Conservation (phyloP, 2,113 vertebrate species). For the Lonchura striata region DNA sequence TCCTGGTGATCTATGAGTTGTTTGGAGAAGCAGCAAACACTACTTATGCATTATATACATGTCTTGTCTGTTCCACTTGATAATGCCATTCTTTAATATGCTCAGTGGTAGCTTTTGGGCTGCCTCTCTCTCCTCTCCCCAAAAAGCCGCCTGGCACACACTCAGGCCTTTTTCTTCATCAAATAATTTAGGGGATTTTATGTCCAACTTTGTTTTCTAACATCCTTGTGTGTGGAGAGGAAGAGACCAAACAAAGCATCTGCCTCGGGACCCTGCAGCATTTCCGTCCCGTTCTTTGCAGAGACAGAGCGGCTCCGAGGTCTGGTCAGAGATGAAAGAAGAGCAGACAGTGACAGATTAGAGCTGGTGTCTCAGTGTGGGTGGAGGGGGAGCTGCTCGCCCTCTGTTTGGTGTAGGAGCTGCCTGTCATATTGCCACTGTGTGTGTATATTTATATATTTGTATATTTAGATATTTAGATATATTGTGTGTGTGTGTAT, state of each 20-base stretch:
- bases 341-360: not conserved
- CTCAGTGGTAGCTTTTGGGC: slow-evolving; percentile 58
- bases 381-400: not conserved
- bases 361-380: not conserved
- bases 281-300: not conserved
- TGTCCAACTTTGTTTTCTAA: not conserved
- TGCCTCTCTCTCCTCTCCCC: not conserved
- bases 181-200: slow-evolving; percentile 8
- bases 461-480: no score
- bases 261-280: not conserved
- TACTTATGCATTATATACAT: slow-evolving; percentile 44
- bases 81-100: slow-evolving; percentile 71
- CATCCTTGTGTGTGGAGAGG: not conserved
- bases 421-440: rapidly evolving
- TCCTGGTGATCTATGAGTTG: slow-evolving; percentile 67
- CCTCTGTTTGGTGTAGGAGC: not conserved
- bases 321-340: slow-evolving; percentile 1
- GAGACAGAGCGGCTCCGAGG: not conserved
- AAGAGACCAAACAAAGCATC: not conserved
- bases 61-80: slow-evolving; percentile 72
- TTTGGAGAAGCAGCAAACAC: slow-evolving; percentile 49
- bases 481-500: not conserved
- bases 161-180: not conserved
- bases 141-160: not conserved
- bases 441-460: no score